Conservation (phyloP, 2,888 invertebrate genomes). For the Lasius platythorax region DNA sequence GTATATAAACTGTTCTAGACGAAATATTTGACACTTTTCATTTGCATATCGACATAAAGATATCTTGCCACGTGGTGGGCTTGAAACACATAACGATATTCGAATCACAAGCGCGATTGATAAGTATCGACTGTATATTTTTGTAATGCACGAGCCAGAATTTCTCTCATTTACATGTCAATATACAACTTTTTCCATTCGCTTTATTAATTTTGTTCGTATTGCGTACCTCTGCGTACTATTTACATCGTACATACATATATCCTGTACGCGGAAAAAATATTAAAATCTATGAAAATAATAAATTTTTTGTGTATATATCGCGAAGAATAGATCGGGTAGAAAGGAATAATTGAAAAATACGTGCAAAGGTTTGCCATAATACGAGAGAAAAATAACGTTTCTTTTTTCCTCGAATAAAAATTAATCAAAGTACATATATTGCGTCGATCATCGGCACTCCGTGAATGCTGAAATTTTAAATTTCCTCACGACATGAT, state of each 20-base stretch:
- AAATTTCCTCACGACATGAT: slow-evolving; percentile 53
- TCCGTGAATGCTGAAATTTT: slow-evolving; percentile 14
- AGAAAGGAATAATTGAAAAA: neutral
- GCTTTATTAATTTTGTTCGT: slow-evolving; percentile 37
- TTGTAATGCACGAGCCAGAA: slow-evolving; percentile 4
- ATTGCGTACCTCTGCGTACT: neutral
- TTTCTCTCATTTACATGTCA: slow-evolving; percentile 32
- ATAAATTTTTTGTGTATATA: neutral
- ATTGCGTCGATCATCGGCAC: neutral
- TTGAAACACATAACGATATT: slow-evolving; percentile 34
- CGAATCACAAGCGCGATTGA: slow-evolving; percentile 11
- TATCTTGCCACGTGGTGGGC: neutral
- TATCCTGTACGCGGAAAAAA: neutral
- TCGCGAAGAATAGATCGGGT: neutral
- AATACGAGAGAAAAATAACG: neutral
- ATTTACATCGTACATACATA: neutral
- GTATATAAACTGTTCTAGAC: neutral
- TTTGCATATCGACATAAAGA: slow-evolving; percentile 39
- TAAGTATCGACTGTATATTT: slow-evolving; percentile 16
- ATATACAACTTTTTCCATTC: slow-evolving; percentile 16
- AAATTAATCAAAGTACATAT: neutral
- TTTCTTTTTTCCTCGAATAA: neutral
- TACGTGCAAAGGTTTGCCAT: neutral
- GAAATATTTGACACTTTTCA: slow-evolving; percentile 25
- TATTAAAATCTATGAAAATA: neutral